Base-by-base conservation (phyloP, 2,888 invertebrate genomes). In the Tricholauxania praeusta region DNA sequence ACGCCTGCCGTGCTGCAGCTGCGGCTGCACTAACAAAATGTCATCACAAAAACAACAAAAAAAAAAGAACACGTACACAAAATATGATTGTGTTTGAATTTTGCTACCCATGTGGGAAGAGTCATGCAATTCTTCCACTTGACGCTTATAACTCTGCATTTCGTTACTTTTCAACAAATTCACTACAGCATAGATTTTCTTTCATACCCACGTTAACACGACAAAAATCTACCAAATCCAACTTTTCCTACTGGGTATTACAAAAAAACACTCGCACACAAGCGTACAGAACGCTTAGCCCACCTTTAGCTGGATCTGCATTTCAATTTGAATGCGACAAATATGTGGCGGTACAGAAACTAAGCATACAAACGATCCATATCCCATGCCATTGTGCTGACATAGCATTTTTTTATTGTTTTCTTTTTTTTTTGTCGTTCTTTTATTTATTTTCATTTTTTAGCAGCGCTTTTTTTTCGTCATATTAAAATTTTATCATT, bases 401-500 rank as follows among this genome's bases (percentile, higher is more conserved):
- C 32, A 15, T 14, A 14, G 4, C 32, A 22, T 5, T 39, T 39
- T 39, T 39, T 39, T 39, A 39, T 10, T 10, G 39, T 53, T 22
- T 66, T 53, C 55, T 6, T 22, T 22, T 17, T 64, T 64, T 39
- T 39, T 10, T 39, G 39, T 10, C 10, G 39, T 39, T 39, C 10
- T 4, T 39, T 39, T 39, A 12, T 63, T 47, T 63, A 5, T 52
- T 22, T 65, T 28, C 7, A 12, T 52, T 53, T 66, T 51, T 39
- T 14, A 22, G 32, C 39, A n/a, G 53, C 55, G 19, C 55, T 19
- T 66, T 55, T 55, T 53, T 55, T 66, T 39, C 32, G 39, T 15
- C 32, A 19, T 48, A 59, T 69, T 69, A 47, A 67, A 67, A 57
- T 47, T 57, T 55, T 39, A 22, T 67, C 55, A 55, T 64, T 64